Conservation (phyloP, 2,888 invertebrate genomes). For the Exephanes ischioxanthus region DNA sequence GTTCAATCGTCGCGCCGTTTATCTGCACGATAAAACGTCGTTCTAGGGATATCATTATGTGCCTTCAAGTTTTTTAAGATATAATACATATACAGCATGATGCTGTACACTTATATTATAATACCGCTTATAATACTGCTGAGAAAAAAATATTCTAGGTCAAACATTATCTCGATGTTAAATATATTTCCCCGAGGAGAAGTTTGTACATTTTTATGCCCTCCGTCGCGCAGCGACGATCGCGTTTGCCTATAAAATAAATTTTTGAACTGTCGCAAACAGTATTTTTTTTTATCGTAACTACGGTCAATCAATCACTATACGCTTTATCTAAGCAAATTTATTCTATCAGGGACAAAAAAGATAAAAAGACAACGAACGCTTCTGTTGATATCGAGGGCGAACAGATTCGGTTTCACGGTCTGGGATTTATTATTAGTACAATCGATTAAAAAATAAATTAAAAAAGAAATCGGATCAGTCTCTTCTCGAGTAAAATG, state of each 20-base stretch:
- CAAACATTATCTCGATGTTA: background rate
- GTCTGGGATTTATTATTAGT: background rate
- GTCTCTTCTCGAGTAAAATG: background rate
- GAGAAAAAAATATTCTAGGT: background rate
- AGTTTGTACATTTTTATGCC: background rate
- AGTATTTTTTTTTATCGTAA: background rate
- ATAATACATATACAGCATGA: background rate
- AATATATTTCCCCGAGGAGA: background rate
- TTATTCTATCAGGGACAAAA: background rate
- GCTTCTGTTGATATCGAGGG: background rate
- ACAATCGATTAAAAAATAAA: background rate
- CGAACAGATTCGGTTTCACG: background rate
- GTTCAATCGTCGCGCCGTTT: slow-evolving; percentile 3
- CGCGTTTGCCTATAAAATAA: background rate
- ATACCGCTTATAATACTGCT: background rate
- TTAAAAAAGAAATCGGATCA: background rate
- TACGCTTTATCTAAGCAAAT: background rate
- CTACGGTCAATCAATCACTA: background rate
- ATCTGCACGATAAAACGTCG: slow-evolving; percentile 21
- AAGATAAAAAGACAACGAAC: background rate
- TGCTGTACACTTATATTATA: background rate
- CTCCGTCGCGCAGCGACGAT: too few species aligned
- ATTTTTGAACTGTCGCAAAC: background rate
- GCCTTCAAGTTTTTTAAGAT: slow-evolving; percentile 1
- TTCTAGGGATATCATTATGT: background rate